Evolutionary conservation across 2,113 vertebrate genomes (phyloP).

Genomic region (Sphaerodactylus townsendi): DNA sequence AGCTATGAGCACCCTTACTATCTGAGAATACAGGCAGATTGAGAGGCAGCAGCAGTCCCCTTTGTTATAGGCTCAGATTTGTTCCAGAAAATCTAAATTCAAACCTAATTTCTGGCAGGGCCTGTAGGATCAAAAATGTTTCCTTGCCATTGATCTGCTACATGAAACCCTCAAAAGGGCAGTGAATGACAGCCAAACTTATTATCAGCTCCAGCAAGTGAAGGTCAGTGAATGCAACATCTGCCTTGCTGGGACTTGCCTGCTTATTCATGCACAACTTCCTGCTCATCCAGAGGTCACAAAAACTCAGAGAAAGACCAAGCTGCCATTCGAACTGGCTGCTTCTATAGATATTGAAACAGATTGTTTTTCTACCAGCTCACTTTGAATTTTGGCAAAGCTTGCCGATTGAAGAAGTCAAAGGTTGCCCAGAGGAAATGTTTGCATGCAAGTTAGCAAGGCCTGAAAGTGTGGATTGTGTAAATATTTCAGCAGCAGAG

Average conservation of each 20-base stretch:
- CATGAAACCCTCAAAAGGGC: slow-evolving; percentile 61
- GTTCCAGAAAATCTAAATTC: slow-evolving; percentile 57
- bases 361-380: neutral
- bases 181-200: slow-evolving; percentile 69
- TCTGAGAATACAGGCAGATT: slow-evolving; percentile 49
- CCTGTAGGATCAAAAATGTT: slow-evolving; percentile 56
- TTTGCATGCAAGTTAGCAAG: slow-evolving; percentile 2
- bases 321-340: slow-evolving; percentile 45
- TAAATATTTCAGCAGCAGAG: slow-evolving; percentile 6
- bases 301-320: slow-evolving; percentile 50
- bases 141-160: slow-evolving; percentile 62
- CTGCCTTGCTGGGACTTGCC: slow-evolving; percentile 59
- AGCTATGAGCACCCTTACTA: neutral
- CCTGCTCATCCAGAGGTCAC: slow-evolving; percentile 58
- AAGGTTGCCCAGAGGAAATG: neutral
- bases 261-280: slow-evolving; percentile 54
- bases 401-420: neutral
- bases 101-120: slow-evolving; percentile 68
- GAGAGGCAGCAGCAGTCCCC: slow-evolving; percentile 45
- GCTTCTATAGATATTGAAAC: slow-evolving; percentile 23
- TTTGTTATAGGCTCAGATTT: slow-evolving; percentile 54
- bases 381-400: neutral
- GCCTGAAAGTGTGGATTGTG: neutral
- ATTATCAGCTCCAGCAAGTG: slow-evolving; percentile 62
- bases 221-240: slow-evolving; percentile 67